phyloP scores from a whole-genome alignment of 2,888 invertebrate genomes.

The Leuctra nigra region DNA sequence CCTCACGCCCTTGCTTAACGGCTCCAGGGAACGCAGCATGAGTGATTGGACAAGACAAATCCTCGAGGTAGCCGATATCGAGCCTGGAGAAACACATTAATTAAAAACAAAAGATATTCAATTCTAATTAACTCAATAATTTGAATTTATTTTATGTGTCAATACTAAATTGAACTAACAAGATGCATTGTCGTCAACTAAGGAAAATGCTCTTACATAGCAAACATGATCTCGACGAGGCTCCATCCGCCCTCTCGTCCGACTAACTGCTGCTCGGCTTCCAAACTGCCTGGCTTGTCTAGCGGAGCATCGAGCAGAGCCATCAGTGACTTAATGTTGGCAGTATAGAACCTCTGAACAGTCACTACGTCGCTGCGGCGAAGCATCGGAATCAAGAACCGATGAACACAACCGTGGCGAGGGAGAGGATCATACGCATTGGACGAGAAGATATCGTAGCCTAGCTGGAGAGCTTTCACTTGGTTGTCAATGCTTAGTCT shows the following conservation, averaged over 20 bases:
- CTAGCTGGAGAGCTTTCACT: constrained; percentile 33
- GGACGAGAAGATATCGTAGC: constrained; percentile 33
- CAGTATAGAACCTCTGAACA: constrained; percentile 36
- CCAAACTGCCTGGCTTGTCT: not conserved
- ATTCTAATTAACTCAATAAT: too few relatives aligned
- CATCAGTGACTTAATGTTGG: constrained; percentile 34
- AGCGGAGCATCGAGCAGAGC: constrained; percentile 17
- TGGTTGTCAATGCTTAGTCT: constrained; percentile 27
- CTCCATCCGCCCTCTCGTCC: constrained; percentile 39
- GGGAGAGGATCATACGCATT: constrained; percentile 28
- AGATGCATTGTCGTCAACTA: too few relatives aligned
- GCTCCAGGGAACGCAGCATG: constrained; percentile 32
- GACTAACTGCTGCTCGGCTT: constrained; percentile 32
- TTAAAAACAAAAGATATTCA: too few relatives aligned
- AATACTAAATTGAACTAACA: too few relatives aligned
- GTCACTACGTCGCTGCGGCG: constrained; percentile 31
- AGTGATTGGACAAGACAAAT: constrained; percentile 36
- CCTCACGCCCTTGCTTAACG: constrained; percentile 35
- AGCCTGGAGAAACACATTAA: too few relatives aligned
- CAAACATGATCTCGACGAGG: constrained; percentile 39
- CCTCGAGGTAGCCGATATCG: constrained; percentile 32
- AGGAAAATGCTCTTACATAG: constrained; percentile 33
- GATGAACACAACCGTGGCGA: constrained; percentile 36
- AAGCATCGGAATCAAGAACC: constrained; percentile 38
- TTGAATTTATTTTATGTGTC: too few relatives aligned